Conservation (phyloP, 2,888 invertebrate species). For the Erebia palarica region DNA sequence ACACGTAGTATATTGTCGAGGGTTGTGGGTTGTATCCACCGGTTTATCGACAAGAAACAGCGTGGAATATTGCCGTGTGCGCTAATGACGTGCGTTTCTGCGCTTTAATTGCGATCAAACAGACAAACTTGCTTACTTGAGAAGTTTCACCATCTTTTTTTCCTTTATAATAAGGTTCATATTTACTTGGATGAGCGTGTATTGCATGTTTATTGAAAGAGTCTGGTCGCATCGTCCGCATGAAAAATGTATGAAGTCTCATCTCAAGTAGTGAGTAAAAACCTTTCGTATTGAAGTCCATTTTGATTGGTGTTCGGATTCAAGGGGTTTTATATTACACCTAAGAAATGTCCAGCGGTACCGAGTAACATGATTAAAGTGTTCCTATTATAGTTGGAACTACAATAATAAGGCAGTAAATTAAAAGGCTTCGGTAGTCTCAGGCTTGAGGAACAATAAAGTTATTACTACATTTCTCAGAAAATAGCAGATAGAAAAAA, state of each 20-base stretch:
- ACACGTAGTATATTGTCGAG: slow-evolving; percentile 25
- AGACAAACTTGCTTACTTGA: slow-evolving; percentile 54
- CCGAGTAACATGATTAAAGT: slow-evolving; percentile 42
- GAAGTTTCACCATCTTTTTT: slow-evolving; percentile 39
- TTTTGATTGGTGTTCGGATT: slow-evolving; percentile 69
- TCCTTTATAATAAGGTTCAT: slow-evolving; percentile 38
- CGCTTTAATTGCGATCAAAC: slow-evolving; percentile 79
- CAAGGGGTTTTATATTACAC: slow-evolving; percentile 69
- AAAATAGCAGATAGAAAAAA: slow-evolving; percentile 9
- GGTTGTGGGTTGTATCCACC: slow-evolving; percentile 45
- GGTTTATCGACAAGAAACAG: slow-evolving; percentile 66
- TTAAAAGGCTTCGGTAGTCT: slow-evolving; percentile 35
- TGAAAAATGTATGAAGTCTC: slow-evolving; percentile 79
- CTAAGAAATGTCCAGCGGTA: slow-evolving; percentile 43
- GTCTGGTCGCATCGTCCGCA: slow-evolving; percentile 60
- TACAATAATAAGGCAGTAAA: slow-evolving; percentile 38
- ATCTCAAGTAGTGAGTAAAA: slow-evolving; percentile 66
- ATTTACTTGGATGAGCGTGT: slow-evolving; percentile 29
- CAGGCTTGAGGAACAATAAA: background rate
- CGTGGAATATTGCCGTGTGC: slow-evolving; percentile 80
- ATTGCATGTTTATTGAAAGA: slow-evolving; percentile 47
- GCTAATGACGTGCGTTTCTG: slow-evolving; percentile 78
- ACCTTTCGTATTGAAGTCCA: slow-evolving; percentile 61
- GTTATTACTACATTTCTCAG: slow-evolving; percentile 7
- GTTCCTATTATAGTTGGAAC: slow-evolving; percentile 38